These are phyloP conservation scores for Ophonus ardosiacus DNA, from an alignment of 2,888 invertebrate genomes.

Conservation along the genomic window DNA sequence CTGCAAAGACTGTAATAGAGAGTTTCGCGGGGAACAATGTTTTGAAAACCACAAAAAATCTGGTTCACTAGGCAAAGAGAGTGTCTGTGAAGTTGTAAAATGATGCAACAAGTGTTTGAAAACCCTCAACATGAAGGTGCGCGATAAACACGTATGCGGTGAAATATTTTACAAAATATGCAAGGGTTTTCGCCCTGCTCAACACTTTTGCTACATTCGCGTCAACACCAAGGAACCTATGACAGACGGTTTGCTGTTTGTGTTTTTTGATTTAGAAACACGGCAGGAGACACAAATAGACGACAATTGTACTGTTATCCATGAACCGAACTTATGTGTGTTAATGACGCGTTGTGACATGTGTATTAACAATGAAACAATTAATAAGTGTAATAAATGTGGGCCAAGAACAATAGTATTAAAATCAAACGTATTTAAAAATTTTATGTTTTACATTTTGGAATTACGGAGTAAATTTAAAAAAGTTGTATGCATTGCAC, in stretches of 20 bases:
- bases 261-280: conserved; percentile 66
- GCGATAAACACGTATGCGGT: neutral
- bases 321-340: conserved; percentile 65
- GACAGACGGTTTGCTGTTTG: conserved; percentile 53
- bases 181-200: neutral
- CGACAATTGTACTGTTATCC: neutral
- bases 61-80: neutral
- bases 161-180: no score
- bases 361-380: neutral
- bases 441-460: conserved; percentile 50
- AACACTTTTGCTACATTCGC: neutral
- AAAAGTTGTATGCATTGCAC: conserved; percentile 57
- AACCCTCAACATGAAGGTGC: neutral
- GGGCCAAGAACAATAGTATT: neutral
- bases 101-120: conserved; percentile 28
- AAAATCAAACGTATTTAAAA: neutral
- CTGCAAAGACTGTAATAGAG: conserved; percentile 42
- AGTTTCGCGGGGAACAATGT: conserved; percentile 33
- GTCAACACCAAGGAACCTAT: neutral
- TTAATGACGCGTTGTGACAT: conserved; percentile 30
- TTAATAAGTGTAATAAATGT: neutral
- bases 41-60: conserved; percentile 52
- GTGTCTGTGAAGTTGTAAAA: conserved; percentile 19
- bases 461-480: conserved; percentile 35
- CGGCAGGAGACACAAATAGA: conserved; percentile 46